Conservation (phyloP, 2,113 vertebrate species). For the Tragulus kanchil region DNA sequence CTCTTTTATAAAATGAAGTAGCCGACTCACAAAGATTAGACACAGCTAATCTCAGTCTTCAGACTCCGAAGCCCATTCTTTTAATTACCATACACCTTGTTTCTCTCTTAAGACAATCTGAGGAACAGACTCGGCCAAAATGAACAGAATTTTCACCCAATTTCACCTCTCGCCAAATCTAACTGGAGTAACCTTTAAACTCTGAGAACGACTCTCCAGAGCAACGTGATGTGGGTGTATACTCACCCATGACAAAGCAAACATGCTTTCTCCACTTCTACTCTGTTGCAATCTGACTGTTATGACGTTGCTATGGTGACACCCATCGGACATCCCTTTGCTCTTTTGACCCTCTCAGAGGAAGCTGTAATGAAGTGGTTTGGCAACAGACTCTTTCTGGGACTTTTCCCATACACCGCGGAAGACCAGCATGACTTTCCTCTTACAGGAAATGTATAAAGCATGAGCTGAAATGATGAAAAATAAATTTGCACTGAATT, state of each 20-base stretch:
- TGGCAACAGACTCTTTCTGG: constrained; percentile 30
- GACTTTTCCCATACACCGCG: background rate
- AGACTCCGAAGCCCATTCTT: background rate
- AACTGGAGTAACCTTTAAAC: background rate
- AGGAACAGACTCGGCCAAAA: background rate
- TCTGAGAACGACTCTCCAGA: constrained; percentile 11
- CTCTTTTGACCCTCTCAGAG: background rate
- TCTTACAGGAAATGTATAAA: constrained; percentile 37
- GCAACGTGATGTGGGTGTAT: background rate
- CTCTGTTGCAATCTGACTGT: background rate
- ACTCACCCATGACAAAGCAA: background rate
- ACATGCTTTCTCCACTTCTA: background rate
- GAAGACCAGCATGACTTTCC: background rate
- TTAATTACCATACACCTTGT: background rate
- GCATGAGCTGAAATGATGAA: background rate
- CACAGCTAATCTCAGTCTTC: background rate
- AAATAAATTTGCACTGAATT: constrained; percentile 12
- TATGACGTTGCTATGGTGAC: constrained; percentile 31
- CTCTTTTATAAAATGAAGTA: background rate
- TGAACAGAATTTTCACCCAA: background rate
- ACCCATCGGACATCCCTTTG: background rate
- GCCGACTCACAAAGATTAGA: background rate
- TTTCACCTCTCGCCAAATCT: background rate
- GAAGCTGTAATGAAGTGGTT: background rate
- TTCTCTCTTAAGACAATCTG: background rate